These are phyloP conservation scores for Pao palembangensis DNA, from an alignment of 2,113 vertebrate genomes.

Conservation along the genomic window DNA sequence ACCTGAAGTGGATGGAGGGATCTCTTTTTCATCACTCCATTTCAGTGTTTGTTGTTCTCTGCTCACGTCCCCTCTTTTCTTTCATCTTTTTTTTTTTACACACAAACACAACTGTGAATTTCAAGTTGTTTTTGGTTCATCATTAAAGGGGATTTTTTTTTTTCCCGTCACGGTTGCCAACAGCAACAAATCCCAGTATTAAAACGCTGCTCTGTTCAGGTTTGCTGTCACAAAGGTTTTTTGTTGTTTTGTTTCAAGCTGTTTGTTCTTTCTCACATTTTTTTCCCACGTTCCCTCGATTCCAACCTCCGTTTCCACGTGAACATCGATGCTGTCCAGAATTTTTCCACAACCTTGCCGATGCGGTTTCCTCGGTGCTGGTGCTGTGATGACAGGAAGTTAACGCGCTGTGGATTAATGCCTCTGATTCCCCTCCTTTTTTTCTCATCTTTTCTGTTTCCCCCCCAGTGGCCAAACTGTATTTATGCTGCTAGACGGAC, in stretches of 20 bases:
- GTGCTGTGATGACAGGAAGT: constrained; percentile 74
- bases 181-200: constrained; percentile 97
- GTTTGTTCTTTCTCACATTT: constrained; percentile 45
- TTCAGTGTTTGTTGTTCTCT: constrained; percentile 56
- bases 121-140: constrained; percentile 74
- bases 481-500: constrained; percentile 98
- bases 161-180: constrained; percentile 82
- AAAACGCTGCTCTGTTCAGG: constrained; percentile 82
- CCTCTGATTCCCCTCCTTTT: constrained; percentile 72
- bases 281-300: constrained; percentile 44
- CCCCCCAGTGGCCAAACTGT: constrained; percentile 98
- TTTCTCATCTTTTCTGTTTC: constrained; percentile 70
- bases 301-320: constrained; percentile 34
- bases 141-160: constrained; percentile 46
- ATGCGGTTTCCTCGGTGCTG: constrained; percentile 82
- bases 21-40: constrained; percentile 62
- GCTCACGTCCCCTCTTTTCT: constrained; percentile 62
- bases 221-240: constrained; percentile 63
- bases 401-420: constrained; percentile 75
- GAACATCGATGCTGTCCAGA: constrained; percentile 79
- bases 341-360: constrained; percentile 78
- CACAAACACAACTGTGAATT: constrained; percentile 94
- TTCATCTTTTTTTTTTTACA: constrained; percentile 67
- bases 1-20: constrained; percentile 71
- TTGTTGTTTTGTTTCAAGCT: constrained; percentile 25